These are phyloP conservation scores for Octodonta nipae DNA, from an alignment of 2,888 invertebrate species.

Conservation along the genomic window DNA sequence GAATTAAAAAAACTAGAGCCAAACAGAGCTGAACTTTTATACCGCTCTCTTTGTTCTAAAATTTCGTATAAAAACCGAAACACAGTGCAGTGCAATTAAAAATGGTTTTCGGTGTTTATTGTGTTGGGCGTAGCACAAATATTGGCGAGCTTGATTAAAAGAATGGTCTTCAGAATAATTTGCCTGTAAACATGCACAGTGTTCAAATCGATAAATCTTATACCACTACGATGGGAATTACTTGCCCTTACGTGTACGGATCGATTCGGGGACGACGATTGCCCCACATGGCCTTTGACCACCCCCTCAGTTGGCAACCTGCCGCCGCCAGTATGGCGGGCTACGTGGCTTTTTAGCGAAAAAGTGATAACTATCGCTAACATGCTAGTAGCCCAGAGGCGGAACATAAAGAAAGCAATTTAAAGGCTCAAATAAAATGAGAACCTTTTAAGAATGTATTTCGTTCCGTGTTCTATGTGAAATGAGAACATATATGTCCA, in stretches of 20 bases:
- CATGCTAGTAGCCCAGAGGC: conserved; percentile 1
- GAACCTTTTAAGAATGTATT: too few relatives aligned
- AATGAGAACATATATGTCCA: too few relatives aligned
- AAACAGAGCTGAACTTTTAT: too few relatives aligned
- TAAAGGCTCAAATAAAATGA: too few relatives aligned
- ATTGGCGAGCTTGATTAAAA: conserved; percentile 19
- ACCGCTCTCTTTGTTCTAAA: too few relatives aligned
- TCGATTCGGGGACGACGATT: conserved; percentile 24
- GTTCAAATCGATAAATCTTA: conserved; percentile 31
- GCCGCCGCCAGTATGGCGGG: conserved; percentile 12
- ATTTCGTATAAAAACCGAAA: too few relatives aligned
- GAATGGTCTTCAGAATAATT: conserved; percentile 15
- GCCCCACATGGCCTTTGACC: conserved; percentile 12
- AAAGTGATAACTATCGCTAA: conserved; percentile 4
- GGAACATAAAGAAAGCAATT: too few relatives aligned
- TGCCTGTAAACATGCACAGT: conserved; percentile 26
- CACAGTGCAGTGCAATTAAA: too few relatives aligned
- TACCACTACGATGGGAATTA: conserved; percentile 23
- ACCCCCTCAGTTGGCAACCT: conserved; percentile 14
- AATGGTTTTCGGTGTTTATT: too few relatives aligned
- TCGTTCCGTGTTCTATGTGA: too few relatives aligned
- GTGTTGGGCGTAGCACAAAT: too few relatives aligned
- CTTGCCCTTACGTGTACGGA: conserved; percentile 31
- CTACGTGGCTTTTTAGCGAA: conserved; percentile 27
- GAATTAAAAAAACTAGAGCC: too few relatives aligned